Conservation (phyloP, 2,113 vertebrate genomes). For the Genyomyrus donnyi region DNA sequence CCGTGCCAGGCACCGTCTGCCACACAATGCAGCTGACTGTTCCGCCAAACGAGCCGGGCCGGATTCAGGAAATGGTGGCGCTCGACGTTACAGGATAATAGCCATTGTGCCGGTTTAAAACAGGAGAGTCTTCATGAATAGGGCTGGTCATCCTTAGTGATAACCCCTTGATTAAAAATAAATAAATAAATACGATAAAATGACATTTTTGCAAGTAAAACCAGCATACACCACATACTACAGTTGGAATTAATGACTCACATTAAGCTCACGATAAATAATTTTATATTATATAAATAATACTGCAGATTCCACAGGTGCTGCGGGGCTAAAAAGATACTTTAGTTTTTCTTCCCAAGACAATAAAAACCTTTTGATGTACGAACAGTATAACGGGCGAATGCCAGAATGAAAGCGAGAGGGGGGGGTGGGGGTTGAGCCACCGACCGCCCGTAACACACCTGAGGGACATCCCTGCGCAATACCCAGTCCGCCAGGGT, state of each 20-base stretch:
- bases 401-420: background rate
- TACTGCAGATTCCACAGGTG: background rate
- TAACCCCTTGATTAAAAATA: background rate
- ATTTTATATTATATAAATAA: background rate
- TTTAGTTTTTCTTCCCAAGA: background rate
- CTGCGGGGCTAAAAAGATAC: background rate
- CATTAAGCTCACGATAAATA: background rate
- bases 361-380: background rate
- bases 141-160: background rate
- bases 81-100: background rate
- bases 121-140: background rate
- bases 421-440: no score
- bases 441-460: background rate
- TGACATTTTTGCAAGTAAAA: background rate
- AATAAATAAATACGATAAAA: background rate
- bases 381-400: background rate
- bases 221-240: background rate
- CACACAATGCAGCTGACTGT: background rate
- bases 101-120: background rate
- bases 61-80: background rate
- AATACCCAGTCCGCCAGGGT: background rate
- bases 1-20: slow-evolving; percentile 5
- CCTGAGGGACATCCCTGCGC: background rate
- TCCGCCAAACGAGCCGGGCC: background rate
- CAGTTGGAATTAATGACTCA: background rate